Evolutionary conservation across 1,140 invertebrate genomes (phyloP), one percentile per base, ranked within the genome.

Genomic region (Lamellibrachia luymesi): DNA sequence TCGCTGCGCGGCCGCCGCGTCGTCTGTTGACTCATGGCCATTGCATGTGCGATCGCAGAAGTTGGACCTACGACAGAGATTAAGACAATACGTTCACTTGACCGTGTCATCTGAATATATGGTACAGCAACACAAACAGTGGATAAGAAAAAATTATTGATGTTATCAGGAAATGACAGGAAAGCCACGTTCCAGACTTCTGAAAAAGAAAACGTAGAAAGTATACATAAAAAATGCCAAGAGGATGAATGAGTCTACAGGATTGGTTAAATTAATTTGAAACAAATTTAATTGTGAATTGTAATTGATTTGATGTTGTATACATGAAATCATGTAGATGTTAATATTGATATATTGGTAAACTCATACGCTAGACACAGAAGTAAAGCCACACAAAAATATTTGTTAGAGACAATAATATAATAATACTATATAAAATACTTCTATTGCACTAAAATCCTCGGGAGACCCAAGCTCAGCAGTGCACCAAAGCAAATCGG

Each of bases 1-100:
- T 98, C 98, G 49, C 98, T 98, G 17, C 98, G 96, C 0, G 97
- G 97, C 93, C 98, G 97, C 38, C 96, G 96, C 17, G 94, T 94
- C 22, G 90, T 90, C 92, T 94, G 93, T 56, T 94, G 94, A 25
- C 95, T 94, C 92, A 96, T 93, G 91, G 95, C 94, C 91, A 96
- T 92, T 64, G 96, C 95, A 94, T 95, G 93, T 2, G 96, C 95
- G 49, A 96, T 93, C 2, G 96, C 95, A 27, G 95, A 95, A 13
- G 94, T 94, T 8, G 94, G 92, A 38, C 93, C 93, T 92, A 93
- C 51, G 97, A 97, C 97, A 96, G 93, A 13, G 93, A 92, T 50
- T 10, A 93, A 92, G 50, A 92, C 49, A 92, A 91, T 38, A 38
- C 49, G 8, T 38, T 27, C 90, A 91, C 50, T 91, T 89, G n/a